A percentile compares a stretch with the other conserved stretches of the same genome.
Evolutionary conservation across 1,140 invertebrate species (phyloP).

Genomic region (Lasioglossum albipes): DNA sequence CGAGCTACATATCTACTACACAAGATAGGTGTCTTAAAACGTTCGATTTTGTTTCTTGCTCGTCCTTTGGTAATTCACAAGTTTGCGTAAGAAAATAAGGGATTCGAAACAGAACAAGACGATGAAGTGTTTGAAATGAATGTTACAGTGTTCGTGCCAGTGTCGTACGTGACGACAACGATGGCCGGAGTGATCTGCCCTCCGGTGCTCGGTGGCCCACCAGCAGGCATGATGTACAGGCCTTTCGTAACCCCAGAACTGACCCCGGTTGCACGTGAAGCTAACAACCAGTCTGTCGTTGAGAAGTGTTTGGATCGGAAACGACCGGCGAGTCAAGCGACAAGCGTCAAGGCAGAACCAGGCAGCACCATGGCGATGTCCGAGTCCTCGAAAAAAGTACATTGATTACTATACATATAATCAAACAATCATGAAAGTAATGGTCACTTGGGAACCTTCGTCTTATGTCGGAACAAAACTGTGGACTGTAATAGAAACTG

Average conservation of each 20-base stretch:
- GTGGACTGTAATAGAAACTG: too few species aligned
- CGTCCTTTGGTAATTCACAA: too few species aligned
- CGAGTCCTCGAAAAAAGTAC: constrained; percentile 82
- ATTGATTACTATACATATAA: not conserved
- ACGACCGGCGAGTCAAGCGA: constrained; percentile 81
- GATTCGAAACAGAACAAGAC: not conserved
- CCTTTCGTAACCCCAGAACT: constrained; percentile 75
- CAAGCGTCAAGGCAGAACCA: constrained; percentile 84
- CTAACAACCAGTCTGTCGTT: constrained; percentile 1
- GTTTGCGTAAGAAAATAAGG: too few species aligned
- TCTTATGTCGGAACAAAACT: too few species aligned
- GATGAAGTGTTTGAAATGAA: not conserved
- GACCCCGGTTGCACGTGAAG: constrained; percentile 23
- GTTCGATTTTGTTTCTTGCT: too few species aligned
- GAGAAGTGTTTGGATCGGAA: constrained; percentile 59
- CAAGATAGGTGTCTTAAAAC: too few species aligned
- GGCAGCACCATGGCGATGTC: constrained; percentile 81
- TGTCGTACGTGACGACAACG: constrained; percentile 59
- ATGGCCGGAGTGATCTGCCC: constrained; percentile 82
- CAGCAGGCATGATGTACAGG: constrained; percentile 76
- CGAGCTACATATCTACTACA: too few species aligned
- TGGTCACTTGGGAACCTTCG: too few species aligned
- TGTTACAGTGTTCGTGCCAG: constrained; percentile 58
- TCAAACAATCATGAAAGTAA: too few species aligned
- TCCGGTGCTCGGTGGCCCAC: constrained; percentile 76